These are phyloP conservation scores for Orcinus orca DNA, from an alignment of 2,113 vertebrate genomes.

Conservation along the genomic window DNA sequence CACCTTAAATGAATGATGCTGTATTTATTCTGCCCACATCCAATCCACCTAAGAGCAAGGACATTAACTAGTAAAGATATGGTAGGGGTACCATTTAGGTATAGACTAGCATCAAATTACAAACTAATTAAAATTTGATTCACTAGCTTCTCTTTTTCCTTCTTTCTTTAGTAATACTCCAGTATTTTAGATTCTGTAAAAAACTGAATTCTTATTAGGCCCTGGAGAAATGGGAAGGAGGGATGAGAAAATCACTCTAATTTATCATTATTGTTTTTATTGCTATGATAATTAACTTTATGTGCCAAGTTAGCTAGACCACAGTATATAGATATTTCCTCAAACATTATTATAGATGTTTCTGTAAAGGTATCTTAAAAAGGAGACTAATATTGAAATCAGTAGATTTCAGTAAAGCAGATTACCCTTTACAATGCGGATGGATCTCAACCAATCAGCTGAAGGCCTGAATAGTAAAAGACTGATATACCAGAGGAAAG, in stretches of 20 bases:
- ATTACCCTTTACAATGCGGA: neutral
- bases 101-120: neutral
- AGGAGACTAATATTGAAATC: neutral
- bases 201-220: neutral
- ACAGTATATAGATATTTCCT: neutral
- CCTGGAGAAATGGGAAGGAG: neutral
- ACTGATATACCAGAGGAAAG: neutral
- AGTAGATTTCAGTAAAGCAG: neutral
- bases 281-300: neutral
- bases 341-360: neutral
- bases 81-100: too few species aligned
- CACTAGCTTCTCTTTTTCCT: neutral
- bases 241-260: neutral
- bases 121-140: neutral
- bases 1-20: neutral
- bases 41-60: neutral
- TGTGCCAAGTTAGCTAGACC: neutral
- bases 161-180: neutral
- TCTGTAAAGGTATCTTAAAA: neutral
- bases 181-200: neutral
- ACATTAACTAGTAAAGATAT: neutral
- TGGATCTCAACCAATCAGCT: neutral
- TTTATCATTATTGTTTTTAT: neutral
- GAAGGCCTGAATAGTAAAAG: neutral
- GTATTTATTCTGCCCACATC: neutral